A percentile compares a stretch with the other conserved stretches of the same genome.
These are phyloP conservation scores for Stylophora pistillata DNA, from an alignment of 64 coral and sea anemone species.

Conservation along the genomic window DNA sequence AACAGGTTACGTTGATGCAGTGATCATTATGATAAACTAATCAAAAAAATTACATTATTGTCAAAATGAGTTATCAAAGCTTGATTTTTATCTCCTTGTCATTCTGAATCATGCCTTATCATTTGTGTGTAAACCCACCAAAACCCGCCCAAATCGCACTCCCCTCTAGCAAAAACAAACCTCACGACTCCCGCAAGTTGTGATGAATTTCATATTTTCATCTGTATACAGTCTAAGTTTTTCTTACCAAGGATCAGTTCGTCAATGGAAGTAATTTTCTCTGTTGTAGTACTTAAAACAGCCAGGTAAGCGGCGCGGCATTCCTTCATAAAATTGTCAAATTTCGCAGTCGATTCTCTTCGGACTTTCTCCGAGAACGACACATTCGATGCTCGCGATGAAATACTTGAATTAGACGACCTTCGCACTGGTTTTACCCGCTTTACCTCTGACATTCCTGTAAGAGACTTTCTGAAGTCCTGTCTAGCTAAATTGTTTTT, in stretches of 20 bases:
- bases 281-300: slow-evolving; percentile 81
- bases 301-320: slow-evolving; percentile 87
- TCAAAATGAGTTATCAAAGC: too few species aligned
- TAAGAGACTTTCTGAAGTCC: background rate
- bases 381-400: slow-evolving; percentile 69
- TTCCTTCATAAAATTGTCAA: slow-evolving; percentile 93
- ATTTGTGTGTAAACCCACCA: too few species aligned
- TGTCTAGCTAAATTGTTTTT: too few species aligned
- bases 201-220: background rate
- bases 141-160: too few species aligned
- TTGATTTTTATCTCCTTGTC: too few species aligned
- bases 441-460: slow-evolving; percentile 24
- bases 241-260: slow-evolving; percentile 84
- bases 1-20: too few species aligned
- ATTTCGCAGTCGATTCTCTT: slow-evolving; percentile 72
- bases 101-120: too few species aligned
- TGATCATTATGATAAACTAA: too few species aligned
- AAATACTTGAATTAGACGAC: slow-evolving; percentile 77
- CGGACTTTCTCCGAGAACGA: slow-evolving; percentile 76
- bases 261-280: slow-evolving; percentile 83
- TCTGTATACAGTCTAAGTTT: background rate
- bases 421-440: slow-evolving; percentile 11
- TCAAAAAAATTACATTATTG: too few species aligned
- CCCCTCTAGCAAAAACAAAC: too few species aligned
- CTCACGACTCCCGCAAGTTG: too few species aligned